Evolutionary conservation across 2,888 invertebrate genomes (phyloP).

Genomic region (Sphinx pinastri): DNA sequence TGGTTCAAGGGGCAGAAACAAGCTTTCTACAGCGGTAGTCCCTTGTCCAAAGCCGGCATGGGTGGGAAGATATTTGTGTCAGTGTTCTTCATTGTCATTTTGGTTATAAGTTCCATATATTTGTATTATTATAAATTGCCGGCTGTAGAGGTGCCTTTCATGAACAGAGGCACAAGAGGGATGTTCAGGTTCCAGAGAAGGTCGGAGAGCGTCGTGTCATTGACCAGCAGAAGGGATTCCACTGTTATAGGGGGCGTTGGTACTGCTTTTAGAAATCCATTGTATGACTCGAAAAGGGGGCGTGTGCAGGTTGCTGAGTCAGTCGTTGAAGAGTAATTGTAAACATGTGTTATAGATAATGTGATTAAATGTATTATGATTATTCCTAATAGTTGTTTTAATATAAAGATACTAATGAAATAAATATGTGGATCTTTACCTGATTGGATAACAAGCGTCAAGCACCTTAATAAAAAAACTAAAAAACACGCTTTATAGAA

Average conservation of each 20-base stretch:
- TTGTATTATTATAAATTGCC: constrained; percentile 66
- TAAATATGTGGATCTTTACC: too few relatives aligned
- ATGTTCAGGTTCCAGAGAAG: constrained; percentile 64
- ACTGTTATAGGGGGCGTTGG: constrained; percentile 47
- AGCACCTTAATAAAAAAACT: too few relatives aligned
- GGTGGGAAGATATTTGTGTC: constrained; percentile 65
- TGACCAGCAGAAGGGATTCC: constrained; percentile 71
- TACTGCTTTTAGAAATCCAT: constrained; percentile 71
- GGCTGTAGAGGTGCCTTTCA: constrained; percentile 45
- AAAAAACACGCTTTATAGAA: too few relatives aligned
- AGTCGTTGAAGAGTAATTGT: constrained; percentile 49
- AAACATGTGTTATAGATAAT: neutral
- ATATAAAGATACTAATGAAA: neutral
- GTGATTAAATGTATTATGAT: neutral
- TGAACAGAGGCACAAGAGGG: constrained; percentile 43
- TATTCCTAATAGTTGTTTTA: neutral
- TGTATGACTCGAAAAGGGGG: constrained; percentile 72
- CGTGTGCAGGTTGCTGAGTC: constrained; percentile 61
- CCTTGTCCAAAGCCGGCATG: constrained; percentile 57
- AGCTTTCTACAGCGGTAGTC: constrained; percentile 61
- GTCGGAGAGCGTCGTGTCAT: constrained; percentile 71
- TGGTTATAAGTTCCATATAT: constrained; percentile 59
- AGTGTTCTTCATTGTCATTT: constrained; percentile 63
- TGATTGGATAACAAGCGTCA: too few relatives aligned
- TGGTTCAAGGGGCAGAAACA: constrained; percentile 55